These are phyloP conservation scores for Aleiodes alternator DNA, from an alignment of 2,888 invertebrate species.

Conservation along the genomic window DNA sequence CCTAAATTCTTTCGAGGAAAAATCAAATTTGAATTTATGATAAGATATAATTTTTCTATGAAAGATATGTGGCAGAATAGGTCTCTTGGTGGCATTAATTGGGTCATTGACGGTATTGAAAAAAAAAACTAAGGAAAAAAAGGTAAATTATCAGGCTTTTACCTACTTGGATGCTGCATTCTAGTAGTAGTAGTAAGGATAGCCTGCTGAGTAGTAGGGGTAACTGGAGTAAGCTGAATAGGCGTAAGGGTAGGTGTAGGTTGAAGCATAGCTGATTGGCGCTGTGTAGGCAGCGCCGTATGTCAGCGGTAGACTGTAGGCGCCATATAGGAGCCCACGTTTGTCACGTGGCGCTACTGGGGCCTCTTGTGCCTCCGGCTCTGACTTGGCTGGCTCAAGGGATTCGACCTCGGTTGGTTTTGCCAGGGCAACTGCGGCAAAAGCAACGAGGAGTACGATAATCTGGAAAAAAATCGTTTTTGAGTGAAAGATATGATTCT, in stretches of 20 bases:
- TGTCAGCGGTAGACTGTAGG: constrained; percentile 67
- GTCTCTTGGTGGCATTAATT: too few species aligned
- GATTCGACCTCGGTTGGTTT: constrained; percentile 66
- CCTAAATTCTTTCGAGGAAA: too few species aligned
- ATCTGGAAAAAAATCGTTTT: constrained; percentile 53
- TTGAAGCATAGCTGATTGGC: constrained; percentile 64
- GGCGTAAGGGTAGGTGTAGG: constrained; percentile 63
- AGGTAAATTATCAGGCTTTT: too few species aligned
- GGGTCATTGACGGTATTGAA: too few species aligned
- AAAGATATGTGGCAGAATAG: too few species aligned
- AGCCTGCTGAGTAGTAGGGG: constrained; percentile 65
- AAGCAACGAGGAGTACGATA: constrained; percentile 61
- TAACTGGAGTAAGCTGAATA: constrained; percentile 63
- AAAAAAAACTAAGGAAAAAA: too few species aligned
- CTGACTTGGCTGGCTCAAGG: constrained; percentile 60
- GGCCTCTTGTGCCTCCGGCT: constrained; percentile 47
- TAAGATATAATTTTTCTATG: too few species aligned
- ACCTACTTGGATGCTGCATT: neutral
- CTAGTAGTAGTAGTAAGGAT: constrained; percentile 65
- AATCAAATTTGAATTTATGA: too few species aligned
- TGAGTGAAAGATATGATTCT: neutral
- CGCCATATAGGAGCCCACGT: constrained; percentile 64
- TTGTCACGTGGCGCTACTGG: constrained; percentile 62
- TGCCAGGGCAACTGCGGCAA: constrained; percentile 62
- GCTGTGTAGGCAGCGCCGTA: constrained; percentile 65